A percentile compares a stretch with the other conserved stretches of the same genome.
These are phyloP conservation scores for Calcarius ornatus DNA, from an alignment of 2,113 vertebrate species.

Conservation along the genomic window DNA sequence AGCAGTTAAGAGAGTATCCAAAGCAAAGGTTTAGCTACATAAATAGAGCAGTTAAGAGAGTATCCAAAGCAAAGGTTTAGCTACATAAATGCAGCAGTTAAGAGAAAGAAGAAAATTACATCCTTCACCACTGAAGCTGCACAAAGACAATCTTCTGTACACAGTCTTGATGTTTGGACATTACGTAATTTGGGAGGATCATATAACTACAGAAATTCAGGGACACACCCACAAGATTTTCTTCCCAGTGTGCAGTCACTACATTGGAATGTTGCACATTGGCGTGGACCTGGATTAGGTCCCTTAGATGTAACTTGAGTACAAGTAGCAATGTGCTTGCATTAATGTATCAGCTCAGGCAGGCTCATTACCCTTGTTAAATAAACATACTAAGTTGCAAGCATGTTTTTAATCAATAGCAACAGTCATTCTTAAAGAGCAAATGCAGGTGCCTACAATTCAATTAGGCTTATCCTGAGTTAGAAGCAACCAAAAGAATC, in stretches of 20 bases:
- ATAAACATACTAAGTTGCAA: background rate
- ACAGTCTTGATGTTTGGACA: background rate
- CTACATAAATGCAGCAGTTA: background rate
- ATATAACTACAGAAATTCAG: background rate
- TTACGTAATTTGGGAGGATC: background rate
- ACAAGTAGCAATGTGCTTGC: background rate
- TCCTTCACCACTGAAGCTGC: background rate
- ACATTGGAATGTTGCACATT: background rate
- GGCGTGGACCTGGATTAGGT: background rate
- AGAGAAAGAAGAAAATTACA: background rate
- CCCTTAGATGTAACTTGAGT: background rate
- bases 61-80: background rate
- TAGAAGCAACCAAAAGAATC: background rate
- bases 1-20: too few species aligned
- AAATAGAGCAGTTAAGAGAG: background rate
- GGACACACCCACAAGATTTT: background rate
- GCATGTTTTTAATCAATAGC: background rate
- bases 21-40: background rate
- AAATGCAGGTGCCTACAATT: background rate
- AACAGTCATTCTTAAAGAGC: background rate
- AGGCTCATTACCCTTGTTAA: background rate
- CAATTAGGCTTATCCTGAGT: background rate
- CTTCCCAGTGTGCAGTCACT: background rate
- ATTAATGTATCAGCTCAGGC: background rate
- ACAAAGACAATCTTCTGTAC: background rate